Base-by-base conservation (phyloP, 1,140 invertebrate species). In the Caligus rogercresseyi region DNA sequence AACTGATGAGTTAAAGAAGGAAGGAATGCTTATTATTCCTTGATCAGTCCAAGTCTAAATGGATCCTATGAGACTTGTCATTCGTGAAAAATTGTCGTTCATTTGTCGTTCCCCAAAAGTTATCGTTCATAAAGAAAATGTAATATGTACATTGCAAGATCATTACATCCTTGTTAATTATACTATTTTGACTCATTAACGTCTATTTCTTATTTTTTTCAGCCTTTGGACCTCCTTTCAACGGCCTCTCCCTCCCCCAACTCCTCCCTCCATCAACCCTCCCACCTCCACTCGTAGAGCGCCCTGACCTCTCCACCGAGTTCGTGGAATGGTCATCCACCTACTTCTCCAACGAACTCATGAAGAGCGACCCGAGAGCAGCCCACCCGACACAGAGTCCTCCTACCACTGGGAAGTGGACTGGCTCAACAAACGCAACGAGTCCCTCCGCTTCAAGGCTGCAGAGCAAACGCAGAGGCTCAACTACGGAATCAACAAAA, bases 261-360 rank as follows among this genome's bases (percentile, higher is more conserved):
- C 24, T 20, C 15, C 2, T 56, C 15, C 2, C 7, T 43, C 31
- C n/a, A 20, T 56, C 15, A 56, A n/a, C 3, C n/a, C 54, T 2
- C 52, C 16, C 1, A 24, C 18, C 55, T 60, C n/a, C n/a, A n/a
- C 16, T 25, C 16, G 13, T 56, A 21, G 25, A 55, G 21, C 15
- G 25, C 14, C 51, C 51, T 23, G 54, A 56, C 3, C 18, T 25
- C 13, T 25, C 24, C 1, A 63, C 61, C 11, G 51, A 63, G 21
- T 63, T 63, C 25, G 15, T 63, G 15, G 52, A 52, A 7, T 63
- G 61, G 61, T 63, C 61, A 23, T 20, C 61, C 14, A 63, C 14
- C 16, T 63, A 63, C 25, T 63, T 63, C 24, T 54, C 61, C 18
- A 63, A 58, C n/a, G 43, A 54, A 3, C 52, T 63, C 11, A 63